Conservation (phyloP, 1,140 invertebrate genomes). For the Neuroterus valhalla region DNA sequence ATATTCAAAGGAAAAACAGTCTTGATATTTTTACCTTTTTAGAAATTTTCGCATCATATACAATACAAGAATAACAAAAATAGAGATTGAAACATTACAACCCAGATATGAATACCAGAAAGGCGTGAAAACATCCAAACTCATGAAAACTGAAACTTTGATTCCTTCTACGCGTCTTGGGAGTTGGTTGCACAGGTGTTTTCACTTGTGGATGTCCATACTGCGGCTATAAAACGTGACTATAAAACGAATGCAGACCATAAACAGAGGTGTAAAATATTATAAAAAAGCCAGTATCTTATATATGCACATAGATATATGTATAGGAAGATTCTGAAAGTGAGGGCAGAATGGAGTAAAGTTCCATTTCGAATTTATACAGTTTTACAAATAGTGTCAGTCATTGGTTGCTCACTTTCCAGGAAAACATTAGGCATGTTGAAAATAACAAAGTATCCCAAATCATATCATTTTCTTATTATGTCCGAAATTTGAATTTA, state of each 20-base stretch:
- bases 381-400: not conserved
- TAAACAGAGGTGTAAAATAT: slow-evolving; percentile 12
- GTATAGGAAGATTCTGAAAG: not conserved
- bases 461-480: too few species aligned
- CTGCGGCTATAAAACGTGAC: slow-evolving; percentile 8
- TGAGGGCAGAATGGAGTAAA: not conserved
- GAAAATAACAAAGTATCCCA: not conserved
- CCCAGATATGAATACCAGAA: slow-evolving; percentile 1
- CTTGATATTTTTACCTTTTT: too few species aligned
- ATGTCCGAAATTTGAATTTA: too few species aligned
- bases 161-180: slow-evolving; percentile 9
- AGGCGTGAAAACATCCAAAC: not conserved
- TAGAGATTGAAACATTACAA: slow-evolving; percentile 6
- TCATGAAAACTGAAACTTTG: slow-evolving; percentile 15
- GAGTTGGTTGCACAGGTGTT: slow-evolving; percentile 9
- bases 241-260: slow-evolving; percentile 15
- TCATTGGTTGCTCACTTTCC: not conserved
- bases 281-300: slow-evolving; percentile 2
- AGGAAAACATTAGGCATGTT: not conserved
- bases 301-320: not conserved
- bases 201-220: slow-evolving; percentile 15
- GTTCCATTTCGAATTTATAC: not conserved
- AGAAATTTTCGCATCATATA: too few species aligned
- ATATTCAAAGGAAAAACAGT: too few species aligned
- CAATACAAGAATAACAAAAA: not conserved